Evolutionary conservation across 2,113 vertebrate genomes (phyloP), one percentile per base, ranked within the genome.

Genomic region (Isichthys henryi): DNA sequence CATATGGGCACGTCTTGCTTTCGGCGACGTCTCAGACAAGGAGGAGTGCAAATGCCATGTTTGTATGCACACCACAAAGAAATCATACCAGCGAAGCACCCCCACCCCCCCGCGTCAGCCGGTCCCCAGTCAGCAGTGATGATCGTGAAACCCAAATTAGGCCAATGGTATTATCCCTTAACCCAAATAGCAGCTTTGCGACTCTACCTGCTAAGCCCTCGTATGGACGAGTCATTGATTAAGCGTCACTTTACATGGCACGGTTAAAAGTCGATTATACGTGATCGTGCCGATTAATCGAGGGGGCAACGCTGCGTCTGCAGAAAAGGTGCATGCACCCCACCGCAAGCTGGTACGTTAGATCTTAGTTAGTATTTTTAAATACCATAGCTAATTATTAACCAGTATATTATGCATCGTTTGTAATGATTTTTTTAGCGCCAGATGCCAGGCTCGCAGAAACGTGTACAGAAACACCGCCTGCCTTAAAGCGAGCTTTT

Each of bases 211-310:
- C 39, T 84, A 45, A 84, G 74, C 74, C 74, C 74, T 80, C 13
- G 74, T 43, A 80, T 80, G 35, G 39, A 48, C 45, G 13, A 84
- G 82, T 84, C 49, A 86, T 53, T 52, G 85, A 86, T 52, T 86
- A 86, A 52, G 49, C 46, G 49, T 52, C 49, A 52, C 85, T n/a
- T n/a, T 84, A 45, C 39, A 84, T 46, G 6, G 85, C 19, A 86
- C 85, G 85, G 49, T 46, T 84, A 84, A 84, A 84, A 84, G 82
- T 86, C 85, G 85, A 86, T 52, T 86, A 52, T 52, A 27, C 43
- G 45, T 86, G 43, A 86, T 35, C 39, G 9, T 84, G 43, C 21
- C 45, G 74, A 84, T 84, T 84, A 84, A 48, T 84, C 82, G 82
- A 84, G 15, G 77, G 77, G 43, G 23, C 45, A 48, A 23, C 23